Conservation (phyloP, 37 sponge, comb jelly and placozoan species). For the Spongia lamella region DNA sequence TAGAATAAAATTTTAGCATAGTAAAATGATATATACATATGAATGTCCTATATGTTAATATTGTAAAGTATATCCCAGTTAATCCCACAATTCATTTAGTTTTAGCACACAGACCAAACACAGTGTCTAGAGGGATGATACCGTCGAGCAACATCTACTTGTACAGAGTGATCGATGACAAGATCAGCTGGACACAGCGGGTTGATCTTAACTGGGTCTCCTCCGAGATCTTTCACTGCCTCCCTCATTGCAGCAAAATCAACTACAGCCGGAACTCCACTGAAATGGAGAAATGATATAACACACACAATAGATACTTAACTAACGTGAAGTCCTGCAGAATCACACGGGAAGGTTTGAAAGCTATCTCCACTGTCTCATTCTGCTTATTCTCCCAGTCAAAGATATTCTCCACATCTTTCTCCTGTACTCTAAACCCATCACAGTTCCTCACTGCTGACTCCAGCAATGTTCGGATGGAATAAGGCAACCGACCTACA, state of each 20-base stretch:
- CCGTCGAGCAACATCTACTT: constrained; percentile 74
- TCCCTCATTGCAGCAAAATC: constrained; percentile 95
- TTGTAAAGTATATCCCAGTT: neutral
- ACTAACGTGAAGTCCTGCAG: constrained; percentile 90
- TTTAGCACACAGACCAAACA: neutral
- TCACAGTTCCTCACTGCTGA: constrained; percentile 87
- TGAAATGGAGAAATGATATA: constrained; percentile 27
- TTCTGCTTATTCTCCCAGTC: constrained; percentile 74
- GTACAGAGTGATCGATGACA: constrained; percentile 93
- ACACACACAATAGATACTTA: neutral
- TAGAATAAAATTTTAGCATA: neutral
- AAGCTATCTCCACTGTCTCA: constrained; percentile 76
- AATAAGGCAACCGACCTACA: constrained; percentile 72
- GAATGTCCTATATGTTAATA: neutral
- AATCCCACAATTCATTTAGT: neutral
- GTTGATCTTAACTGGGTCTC: constrained; percentile 82
- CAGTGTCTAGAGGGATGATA: constrained; percentile 36
- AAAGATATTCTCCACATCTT: constrained; percentile 68
- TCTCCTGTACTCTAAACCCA: constrained; percentile 51
- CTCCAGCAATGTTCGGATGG: constrained; percentile 81
- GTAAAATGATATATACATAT: too few relatives aligned
- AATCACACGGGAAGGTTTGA: constrained; percentile 83
- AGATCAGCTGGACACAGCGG: constrained; percentile 92
- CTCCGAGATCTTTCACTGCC: constrained; percentile 80
- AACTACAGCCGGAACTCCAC: constrained; percentile 93